Evolutionary conservation across 2,797 vertebrate species (phyloP), one percentile per base, ranked within the genome.

Genomic region (Bryconaethiops microstoma): DNA sequence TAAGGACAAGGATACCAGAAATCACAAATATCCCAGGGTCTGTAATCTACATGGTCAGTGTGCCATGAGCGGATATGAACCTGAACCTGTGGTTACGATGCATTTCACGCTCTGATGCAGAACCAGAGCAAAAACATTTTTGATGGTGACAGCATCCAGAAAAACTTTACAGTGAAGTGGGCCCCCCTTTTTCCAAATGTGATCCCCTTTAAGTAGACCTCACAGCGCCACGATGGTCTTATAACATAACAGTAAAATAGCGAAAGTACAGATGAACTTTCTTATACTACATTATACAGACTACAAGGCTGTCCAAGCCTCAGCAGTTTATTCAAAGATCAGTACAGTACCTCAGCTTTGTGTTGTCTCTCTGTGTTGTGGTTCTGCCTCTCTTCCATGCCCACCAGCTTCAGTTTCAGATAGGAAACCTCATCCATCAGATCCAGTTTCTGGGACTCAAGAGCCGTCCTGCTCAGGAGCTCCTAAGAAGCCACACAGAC

Each of bases 371-470:
- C 96, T 62, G 94, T 92, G n/a, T 93, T 94, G 59, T 96, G 94
- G 81, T 86, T 90, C 86, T 96, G 96, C 78, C 96, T 96, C 85
- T 95, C 96, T 86, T 99, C 98, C 96, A 99, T 97, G 81, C 96
- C 94, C 87, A 94, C 94, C 85, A 99, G 92, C 82, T 98, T 98
- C 80, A 98, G 92, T 91, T 98, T 99, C 88, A 99, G 92, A 88
- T 95, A 95, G 83, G 97, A 98, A 85, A 99, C 95, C 91, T 99
- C 97, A 84, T 96, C 95, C 95, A 96, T 95, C 82, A 99, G 94
- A 93, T 96, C 95, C 40, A 96, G 91, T 90, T 99, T 99, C 91
- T 99, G 97, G 68, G 91, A 96, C 91, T 99, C 97, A 1, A 98
- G 94, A 12, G 95, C 95, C 35, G 96, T 96, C 82, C 96, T 95